Evolutionary conservation across 2,113 vertebrate genomes (phyloP).

Genomic region (Poicephalus meyeri): DNA sequence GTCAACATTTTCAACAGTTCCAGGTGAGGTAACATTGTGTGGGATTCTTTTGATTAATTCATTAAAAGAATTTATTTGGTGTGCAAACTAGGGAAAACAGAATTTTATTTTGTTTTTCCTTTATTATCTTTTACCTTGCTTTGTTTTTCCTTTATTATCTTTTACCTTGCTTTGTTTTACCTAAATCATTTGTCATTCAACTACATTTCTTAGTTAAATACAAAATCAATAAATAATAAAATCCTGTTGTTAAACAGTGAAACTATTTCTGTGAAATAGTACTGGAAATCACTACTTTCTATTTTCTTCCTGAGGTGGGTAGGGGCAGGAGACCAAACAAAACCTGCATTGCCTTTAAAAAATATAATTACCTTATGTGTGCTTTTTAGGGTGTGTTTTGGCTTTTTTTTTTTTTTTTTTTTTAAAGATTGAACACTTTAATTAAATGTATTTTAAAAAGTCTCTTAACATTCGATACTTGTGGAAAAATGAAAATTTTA

Average conservation of each 20-base stretch:
- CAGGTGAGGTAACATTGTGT: background rate
- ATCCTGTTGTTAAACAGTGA: background rate
- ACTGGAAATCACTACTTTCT: background rate
- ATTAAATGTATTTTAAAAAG: background rate
- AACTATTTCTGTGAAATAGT: background rate
- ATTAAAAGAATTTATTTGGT: background rate
- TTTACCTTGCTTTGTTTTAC: background rate
- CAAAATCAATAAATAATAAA: background rate
- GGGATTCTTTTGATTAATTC: background rate
- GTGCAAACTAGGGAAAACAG: background rate
- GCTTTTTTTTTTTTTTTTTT: background rate
- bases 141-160: background rate
- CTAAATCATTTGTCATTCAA: background rate
- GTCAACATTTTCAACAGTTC: background rate
- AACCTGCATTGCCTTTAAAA: background rate
- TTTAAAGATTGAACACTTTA: background rate
- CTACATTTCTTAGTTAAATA: background rate
- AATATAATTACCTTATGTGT: background rate
- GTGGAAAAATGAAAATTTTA: background rate
- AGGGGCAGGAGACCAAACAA: rapidly evolving
- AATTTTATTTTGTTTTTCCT: background rate
- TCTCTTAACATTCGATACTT: background rate
- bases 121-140: background rate
- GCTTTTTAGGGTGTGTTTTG: background rate
- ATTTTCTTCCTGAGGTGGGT: background rate